Evolutionary conservation across 2,888 invertebrate genomes (phyloP), one percentile per base, ranked within the genome.

Genomic region (Cataglyphis cursor): DNA sequence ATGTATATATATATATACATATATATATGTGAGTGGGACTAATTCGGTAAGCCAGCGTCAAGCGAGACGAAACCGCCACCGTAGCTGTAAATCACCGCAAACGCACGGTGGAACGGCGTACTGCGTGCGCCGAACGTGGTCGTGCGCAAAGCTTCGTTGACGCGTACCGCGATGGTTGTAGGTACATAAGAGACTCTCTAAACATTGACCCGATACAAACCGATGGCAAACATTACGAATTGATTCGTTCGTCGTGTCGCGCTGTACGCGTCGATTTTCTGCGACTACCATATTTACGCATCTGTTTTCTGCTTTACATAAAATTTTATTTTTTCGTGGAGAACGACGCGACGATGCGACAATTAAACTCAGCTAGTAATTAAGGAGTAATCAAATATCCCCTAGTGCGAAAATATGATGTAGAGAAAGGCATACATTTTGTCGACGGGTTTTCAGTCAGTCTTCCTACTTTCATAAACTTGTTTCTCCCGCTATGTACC

Each of bases 41-140:
- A 90, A 89, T 90, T 90, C 85, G 88, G 88, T 90, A 87, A 90
- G 87, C 83, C 85, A 86, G 89, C 90, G 89, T 90, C 88, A 90
- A 90, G 90, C 86, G 89, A 87, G 85, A 88, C 90, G 89, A 90
- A 90, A 90, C 87, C 83, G 86, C 89, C 85, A 87, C 85, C 62
- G 80, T 82, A 76, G 88, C 85, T 87, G 88, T 90, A 90, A 90
- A 90, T 90, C 90, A 90, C 83, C 83, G 87, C 87, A 86, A 90
- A 90, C 80, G 76, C 78, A 81, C 54, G 61, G 72, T 75, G 82
- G 66, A 76, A 75, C 61, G 76, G 44, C 81, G 38, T 62, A 61
- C 48, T 66, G 78, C 51, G 80, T 80, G 41, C 28, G 62, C 51
- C 62, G 78, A 54, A 31, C 74, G 35, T 31, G 59, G 28, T n/a